A percentile compares a stretch with the other conserved stretches of the same genome.
phyloP scores from a whole-genome alignment of 2,797 vertebrate genomes.

The Myiothlypis coronata region DNA sequence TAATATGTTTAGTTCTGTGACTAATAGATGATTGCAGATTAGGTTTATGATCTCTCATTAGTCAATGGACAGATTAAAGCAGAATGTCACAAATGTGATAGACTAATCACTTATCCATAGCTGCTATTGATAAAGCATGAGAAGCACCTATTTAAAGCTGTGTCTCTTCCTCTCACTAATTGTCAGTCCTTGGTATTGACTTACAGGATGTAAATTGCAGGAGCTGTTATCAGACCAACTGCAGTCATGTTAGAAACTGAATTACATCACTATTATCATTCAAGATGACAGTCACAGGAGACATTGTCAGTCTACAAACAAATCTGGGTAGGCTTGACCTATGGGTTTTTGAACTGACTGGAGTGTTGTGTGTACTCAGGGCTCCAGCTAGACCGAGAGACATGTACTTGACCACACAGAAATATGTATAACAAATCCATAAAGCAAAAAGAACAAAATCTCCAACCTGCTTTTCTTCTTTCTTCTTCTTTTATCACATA shows the following conservation, averaged over 20 bases:
- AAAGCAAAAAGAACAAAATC: not conserved
- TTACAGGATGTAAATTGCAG: not conserved
- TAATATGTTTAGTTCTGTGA: not conserved
- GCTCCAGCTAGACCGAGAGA: not conserved
- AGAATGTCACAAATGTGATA: not conserved
- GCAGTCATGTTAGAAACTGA: not conserved
- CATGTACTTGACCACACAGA: not conserved
- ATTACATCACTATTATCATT: not conserved
- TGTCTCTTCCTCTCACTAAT: not conserved
- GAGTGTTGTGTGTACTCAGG: not conserved
- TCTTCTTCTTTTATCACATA: conserved; percentile 74
- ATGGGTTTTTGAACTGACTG: not conserved
- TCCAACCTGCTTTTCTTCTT: conserved; percentile 66
- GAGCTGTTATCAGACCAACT: not conserved
- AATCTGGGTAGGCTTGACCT: not conserved
- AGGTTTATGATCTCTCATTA: conserved; percentile 3
- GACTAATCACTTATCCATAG: not conserved
- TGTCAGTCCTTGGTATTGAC: not conserved
- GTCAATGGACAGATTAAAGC: not conserved
- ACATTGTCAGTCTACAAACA: not conserved
- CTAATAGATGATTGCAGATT: not conserved
- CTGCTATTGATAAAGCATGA: not conserved
- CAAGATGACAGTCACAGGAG: not conserved
- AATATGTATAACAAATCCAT: not conserved
- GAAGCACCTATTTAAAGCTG: not conserved